These are phyloP conservation scores for Baryphthengus martii DNA, from an alignment of 2,113 vertebrate species.

Conservation along the genomic window DNA sequence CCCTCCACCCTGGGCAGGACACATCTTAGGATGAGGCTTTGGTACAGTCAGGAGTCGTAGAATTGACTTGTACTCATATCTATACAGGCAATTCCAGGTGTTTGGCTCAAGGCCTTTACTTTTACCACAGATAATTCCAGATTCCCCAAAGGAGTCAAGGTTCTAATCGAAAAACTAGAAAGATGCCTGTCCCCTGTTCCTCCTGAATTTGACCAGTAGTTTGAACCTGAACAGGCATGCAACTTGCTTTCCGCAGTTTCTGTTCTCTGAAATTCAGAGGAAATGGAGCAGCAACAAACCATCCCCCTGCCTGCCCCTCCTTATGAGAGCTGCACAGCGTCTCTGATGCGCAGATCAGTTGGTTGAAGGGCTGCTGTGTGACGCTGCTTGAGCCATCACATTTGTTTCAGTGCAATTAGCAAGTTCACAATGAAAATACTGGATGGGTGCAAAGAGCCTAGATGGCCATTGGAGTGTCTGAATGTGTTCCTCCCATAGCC, in stretches of 20 bases:
- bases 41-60: background rate
- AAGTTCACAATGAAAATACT: background rate
- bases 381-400: background rate
- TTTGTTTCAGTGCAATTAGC: background rate
- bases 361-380: background rate
- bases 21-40: background rate
- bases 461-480: background rate
- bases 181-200: background rate
- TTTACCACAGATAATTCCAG: background rate
- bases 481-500: rapidly evolving
- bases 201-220: background rate
- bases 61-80: rapidly evolving
- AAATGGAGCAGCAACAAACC: background rate
- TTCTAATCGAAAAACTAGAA: background rate
- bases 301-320: background rate
- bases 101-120: background rate
- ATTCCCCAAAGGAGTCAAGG: background rate
- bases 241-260: background rate
- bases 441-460: background rate
- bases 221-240: background rate
- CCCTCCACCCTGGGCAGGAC: background rate
- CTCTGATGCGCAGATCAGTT: background rate
- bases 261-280: background rate
- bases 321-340: rapidly evolving
- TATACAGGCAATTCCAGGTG: background rate